A percentile compares a stretch with the other conserved stretches of the same genome.
Evolutionary conservation across 1,140 invertebrate species (phyloP).

Genomic region (Sesamia nonagrioides): DNA sequence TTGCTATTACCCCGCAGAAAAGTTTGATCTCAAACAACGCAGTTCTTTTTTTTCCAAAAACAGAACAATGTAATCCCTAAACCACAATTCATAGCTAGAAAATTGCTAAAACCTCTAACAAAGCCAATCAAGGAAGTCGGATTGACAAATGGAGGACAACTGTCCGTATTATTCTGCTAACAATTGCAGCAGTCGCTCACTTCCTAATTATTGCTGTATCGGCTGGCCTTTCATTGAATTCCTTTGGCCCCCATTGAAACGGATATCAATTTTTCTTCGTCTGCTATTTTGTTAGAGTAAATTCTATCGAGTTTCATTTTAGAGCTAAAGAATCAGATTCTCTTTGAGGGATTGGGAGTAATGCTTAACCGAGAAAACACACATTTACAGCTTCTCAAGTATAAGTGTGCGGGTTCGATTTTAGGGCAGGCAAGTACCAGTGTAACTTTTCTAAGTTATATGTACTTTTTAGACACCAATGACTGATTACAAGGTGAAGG

Average conservation of each 20-base stretch:
- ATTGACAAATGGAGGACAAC: constrained; percentile 28
- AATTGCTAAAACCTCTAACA: not conserved
- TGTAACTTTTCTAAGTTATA: too few relatives aligned
- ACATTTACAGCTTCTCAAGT: too few relatives aligned
- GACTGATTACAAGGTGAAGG: too few relatives aligned
- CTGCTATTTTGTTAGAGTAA: not conserved
- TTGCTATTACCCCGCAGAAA: too few relatives aligned
- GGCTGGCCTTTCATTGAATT: not conserved
- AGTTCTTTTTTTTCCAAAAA: not conserved
- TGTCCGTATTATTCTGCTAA: constrained; percentile 29
- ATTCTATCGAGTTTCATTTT: too few relatives aligned
- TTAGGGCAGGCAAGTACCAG: too few relatives aligned
- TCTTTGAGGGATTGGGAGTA: too few relatives aligned
- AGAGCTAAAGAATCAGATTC: not conserved
- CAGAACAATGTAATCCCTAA: not conserved
- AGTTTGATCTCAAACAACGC: too few relatives aligned
- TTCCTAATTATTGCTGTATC: constrained; percentile 29
- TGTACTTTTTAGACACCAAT: too few relatives aligned
- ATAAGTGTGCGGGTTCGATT: too few relatives aligned
- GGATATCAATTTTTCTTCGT: not conserved
- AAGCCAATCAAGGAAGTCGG: constrained; percentile 22
- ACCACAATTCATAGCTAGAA: not conserved
- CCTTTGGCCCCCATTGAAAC: not conserved
- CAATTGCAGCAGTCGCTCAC: constrained; percentile 18
- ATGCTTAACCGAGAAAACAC: too few relatives aligned